Evolutionary conservation across 2,113 vertebrate genomes (phyloP).

Genomic region (Drymodes brunneopygia): DNA sequence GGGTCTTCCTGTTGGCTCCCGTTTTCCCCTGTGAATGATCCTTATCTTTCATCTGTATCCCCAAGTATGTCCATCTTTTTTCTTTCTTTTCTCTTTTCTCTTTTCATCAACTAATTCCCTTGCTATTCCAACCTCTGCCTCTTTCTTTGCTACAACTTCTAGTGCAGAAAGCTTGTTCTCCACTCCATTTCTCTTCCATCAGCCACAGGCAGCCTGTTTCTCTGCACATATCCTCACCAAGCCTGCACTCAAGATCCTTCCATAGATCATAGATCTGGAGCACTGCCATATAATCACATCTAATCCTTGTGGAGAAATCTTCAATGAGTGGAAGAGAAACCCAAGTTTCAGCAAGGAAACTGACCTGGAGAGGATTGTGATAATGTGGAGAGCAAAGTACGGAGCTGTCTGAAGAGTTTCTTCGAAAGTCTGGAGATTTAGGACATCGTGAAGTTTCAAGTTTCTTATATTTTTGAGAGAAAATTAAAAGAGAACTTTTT

Average conservation of each 20-base stretch:
- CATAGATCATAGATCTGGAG: neutral
- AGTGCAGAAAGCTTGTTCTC: neutral
- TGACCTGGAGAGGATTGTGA: neutral
- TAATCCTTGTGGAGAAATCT: neutral
- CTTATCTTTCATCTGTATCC: neutral
- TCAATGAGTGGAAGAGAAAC: neutral
- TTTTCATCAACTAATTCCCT: neutral
- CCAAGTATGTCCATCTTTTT: neutral
- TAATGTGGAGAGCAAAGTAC: neutral
- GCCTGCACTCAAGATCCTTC: neutral
- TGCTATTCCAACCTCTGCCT: neutral
- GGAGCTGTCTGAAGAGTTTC: neutral
- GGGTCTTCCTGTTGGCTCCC: neutral
- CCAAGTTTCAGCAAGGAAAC: neutral
- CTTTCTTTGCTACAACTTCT: neutral
- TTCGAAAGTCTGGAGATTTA: constrained; percentile 12
- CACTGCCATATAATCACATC: neutral
- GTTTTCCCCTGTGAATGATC: neutral
- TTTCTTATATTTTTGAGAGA: neutral
- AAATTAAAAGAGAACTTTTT: constrained; percentile 41
- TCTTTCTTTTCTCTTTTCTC: too few relatives aligned
- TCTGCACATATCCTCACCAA: neutral
- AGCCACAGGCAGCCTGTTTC: neutral
- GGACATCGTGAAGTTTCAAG: constrained; percentile 32
- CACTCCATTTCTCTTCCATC: neutral